These are phyloP conservation scores for Cryptocheilus praepositus DNA, from an alignment of 2,888 invertebrate genomes.

Conservation along the genomic window DNA sequence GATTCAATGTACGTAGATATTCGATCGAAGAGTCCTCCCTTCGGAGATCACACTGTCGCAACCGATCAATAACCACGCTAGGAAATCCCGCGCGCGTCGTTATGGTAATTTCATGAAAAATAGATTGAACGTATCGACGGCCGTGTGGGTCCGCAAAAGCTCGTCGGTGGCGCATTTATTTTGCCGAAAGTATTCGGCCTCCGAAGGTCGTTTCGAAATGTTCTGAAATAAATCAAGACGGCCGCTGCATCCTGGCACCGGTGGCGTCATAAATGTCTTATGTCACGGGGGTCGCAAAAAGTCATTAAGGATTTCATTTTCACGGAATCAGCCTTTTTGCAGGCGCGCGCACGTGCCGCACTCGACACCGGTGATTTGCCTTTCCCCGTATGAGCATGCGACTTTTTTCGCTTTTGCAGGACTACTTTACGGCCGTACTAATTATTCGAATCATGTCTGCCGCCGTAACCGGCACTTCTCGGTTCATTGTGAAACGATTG, in stretches of 20 bases:
- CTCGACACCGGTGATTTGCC: too few relatives aligned
- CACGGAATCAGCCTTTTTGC: too few relatives aligned
- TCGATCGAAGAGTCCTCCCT: neutral
- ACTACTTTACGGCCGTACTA: neutral
- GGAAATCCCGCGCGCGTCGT: conserved; percentile 36
- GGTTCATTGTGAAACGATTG: conserved; percentile 5
- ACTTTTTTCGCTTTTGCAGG: too few relatives aligned
- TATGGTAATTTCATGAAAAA: conserved; percentile 36
- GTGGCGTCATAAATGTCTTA: conserved; percentile 6
- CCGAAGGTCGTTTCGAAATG: conserved; percentile 57
- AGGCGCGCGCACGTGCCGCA: too few relatives aligned
- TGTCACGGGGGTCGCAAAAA: neutral
- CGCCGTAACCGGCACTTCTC: too few relatives aligned
- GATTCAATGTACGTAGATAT: too few relatives aligned
- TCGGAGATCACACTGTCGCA: conserved; percentile 32
- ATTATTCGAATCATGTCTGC: conserved; percentile 1
- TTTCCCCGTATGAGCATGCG: too few relatives aligned
- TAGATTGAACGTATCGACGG: conserved; percentile 32
- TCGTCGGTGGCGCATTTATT: conserved; percentile 1
- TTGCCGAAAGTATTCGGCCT: conserved; percentile 35
- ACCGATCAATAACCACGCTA: conserved; percentile 45
- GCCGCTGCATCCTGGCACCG: too few relatives aligned
- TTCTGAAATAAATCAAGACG: conserved; percentile 47
- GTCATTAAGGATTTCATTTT: too few relatives aligned
- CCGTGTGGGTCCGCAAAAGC: neutral